Evolutionary conservation across 2,113 vertebrate species (phyloP).

Genomic region (Oncorhynchus gorbuscha): DNA sequence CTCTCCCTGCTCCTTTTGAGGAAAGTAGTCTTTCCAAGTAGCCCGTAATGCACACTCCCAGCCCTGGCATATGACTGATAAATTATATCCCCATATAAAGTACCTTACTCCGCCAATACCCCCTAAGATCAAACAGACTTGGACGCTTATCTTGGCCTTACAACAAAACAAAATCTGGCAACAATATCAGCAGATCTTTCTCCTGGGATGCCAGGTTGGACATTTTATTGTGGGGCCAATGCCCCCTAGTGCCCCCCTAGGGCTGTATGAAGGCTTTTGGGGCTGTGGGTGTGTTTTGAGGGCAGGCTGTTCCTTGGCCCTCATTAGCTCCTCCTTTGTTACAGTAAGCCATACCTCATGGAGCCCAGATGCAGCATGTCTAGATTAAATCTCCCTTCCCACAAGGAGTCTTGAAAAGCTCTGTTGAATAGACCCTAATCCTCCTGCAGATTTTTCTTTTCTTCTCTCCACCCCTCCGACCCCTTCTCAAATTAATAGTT

Average conservation of each 20-base stretch:
- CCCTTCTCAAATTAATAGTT: background rate
- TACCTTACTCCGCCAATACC: constrained; percentile 20
- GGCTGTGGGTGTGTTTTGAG: constrained; percentile 37
- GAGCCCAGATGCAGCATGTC: constrained; percentile 69
- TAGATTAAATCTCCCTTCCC: constrained; percentile 66
- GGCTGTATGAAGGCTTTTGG: constrained; percentile 47
- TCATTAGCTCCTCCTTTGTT: constrained; percentile 71
- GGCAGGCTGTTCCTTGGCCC: constrained; percentile 55
- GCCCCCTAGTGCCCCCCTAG: constrained; percentile 1
- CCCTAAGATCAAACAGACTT: constrained; percentile 6
- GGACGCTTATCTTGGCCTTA: constrained; percentile 18
- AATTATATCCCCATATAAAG: constrained; percentile 1
- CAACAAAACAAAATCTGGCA: constrained; percentile 27
- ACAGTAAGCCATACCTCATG: constrained; percentile 66
- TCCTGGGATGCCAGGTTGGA: too few species aligned
- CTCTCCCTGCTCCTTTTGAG: background rate
- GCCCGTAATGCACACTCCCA: background rate
- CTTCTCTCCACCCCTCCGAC: constrained; percentile 3
- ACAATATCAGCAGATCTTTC: constrained; percentile 1
- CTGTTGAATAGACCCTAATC: constrained; percentile 63
- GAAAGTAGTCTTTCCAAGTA: background rate
- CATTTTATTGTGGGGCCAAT: too few species aligned
- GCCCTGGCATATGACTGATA: background rate
- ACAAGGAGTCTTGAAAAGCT: constrained; percentile 63
- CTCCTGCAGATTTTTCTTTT: constrained; percentile 57